A percentile compares a stretch with the other conserved stretches of the same genome.
These are phyloP conservation scores for Colostygia pectinataria DNA, from an alignment of 2,888 invertebrate species.

Conservation along the genomic window DNA sequence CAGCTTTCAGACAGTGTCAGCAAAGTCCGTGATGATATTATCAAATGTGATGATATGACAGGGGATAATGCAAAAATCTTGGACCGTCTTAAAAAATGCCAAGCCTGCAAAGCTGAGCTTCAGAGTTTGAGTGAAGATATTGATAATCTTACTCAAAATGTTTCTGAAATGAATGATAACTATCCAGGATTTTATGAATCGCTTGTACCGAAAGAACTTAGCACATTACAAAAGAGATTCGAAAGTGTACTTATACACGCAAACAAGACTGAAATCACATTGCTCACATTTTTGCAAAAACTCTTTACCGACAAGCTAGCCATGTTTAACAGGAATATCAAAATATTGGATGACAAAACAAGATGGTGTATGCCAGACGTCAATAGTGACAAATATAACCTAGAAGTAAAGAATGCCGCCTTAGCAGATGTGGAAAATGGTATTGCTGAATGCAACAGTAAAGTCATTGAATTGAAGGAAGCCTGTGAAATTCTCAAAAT, in stretches of 20 bases:
- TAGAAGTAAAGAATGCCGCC: constrained; percentile 94
- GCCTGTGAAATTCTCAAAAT: constrained; percentile 88
- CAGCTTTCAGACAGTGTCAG: constrained; percentile 86
- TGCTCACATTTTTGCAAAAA: constrained; percentile 92
- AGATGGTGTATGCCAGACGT: constrained; percentile 95
- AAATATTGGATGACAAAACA: constrained; percentile 93
- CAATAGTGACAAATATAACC: constrained; percentile 94
- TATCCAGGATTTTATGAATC: constrained; percentile 92
- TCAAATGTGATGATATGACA: constrained; percentile 94
- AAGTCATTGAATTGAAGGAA: constrained; percentile 86
- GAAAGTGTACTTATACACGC: constrained; percentile 90
- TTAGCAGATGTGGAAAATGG: constrained; percentile 89
- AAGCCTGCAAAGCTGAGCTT: constrained; percentile 88
- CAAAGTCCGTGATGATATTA: constrained; percentile 90
- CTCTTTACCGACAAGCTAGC: constrained; percentile 92
- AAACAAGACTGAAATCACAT: constrained; percentile 90
- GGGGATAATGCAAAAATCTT: constrained; percentile 93
- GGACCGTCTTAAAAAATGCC: constrained; percentile 89
- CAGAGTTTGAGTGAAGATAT: constrained; percentile 86
- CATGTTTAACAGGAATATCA: constrained; percentile 90
- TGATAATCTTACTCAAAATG: constrained; percentile 86
- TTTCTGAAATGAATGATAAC: constrained; percentile 87
- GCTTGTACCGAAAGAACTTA: constrained; percentile 90
- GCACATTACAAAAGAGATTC: constrained; percentile 91
- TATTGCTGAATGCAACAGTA: constrained; percentile 86